Evolutionary conservation across 2,113 vertebrate genomes (phyloP).

Genomic region (Acanthisitta chloris): DNA sequence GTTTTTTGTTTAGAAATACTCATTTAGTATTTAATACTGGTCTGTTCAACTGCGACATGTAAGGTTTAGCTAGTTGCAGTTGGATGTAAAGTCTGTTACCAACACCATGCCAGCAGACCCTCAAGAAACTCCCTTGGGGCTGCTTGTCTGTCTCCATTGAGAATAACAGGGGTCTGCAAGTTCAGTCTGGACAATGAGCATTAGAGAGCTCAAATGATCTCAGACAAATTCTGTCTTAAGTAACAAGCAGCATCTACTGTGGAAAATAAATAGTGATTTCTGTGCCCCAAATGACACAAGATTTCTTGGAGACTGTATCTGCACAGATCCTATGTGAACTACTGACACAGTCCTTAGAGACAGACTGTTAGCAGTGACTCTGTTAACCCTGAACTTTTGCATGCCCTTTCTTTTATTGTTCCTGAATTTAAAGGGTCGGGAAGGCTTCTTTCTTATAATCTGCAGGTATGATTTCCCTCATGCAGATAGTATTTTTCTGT

Average conservation of each 20-base stretch:
- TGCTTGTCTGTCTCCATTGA: not conserved
- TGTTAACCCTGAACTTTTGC: not conserved
- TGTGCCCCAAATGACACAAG: not conserved
- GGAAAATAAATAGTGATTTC: not conserved
- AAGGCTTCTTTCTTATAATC: not conserved
- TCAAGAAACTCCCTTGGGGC: rapidly evolving
- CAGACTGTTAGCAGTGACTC: not conserved
- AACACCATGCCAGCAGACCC: rapidly evolving
- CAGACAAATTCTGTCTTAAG: not conserved
- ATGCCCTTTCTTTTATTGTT: not conserved
- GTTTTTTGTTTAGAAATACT: not conserved
- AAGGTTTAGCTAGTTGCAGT: not conserved
- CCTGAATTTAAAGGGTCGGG: not conserved
- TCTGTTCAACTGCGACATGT: not conserved
- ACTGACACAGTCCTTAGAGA: not conserved
- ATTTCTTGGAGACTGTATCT: not conserved
- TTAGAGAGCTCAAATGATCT: not conserved
- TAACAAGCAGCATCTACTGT: not conserved
- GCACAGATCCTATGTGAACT: not conserved
- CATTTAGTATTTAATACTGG: not conserved
- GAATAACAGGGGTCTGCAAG: rapidly evolving
- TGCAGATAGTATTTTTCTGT: not conserved
- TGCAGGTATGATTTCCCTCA: not conserved
- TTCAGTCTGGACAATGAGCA: rapidly evolving
- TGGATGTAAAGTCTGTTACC: not conserved